phyloP scores from a whole-genome alignment of 2,888 invertebrate species.

The Geotrupes spiniger region DNA sequence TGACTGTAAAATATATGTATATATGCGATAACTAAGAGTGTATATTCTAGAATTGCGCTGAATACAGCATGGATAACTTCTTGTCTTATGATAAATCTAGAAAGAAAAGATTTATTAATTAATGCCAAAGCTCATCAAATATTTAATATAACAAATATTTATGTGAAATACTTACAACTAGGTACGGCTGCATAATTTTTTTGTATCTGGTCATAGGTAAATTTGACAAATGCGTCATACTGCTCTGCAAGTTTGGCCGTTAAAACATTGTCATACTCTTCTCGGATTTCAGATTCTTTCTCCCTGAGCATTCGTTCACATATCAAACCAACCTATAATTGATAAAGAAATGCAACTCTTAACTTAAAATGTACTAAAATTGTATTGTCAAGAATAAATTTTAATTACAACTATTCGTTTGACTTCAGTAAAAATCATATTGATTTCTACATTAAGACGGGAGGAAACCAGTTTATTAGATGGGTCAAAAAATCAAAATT shows the following conservation, averaged over 20 bases:
- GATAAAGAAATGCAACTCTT: conserved; percentile 23
- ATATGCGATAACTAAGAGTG: conserved; percentile 33
- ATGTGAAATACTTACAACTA: conserved; percentile 48
- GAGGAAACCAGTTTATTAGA: too few species aligned
- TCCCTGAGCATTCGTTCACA: conserved; percentile 97
- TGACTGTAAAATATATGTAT: conserved; percentile 33
- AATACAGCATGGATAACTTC: conserved; percentile 23
- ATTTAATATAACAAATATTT: background rate
- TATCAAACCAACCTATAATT: conserved; percentile 83
- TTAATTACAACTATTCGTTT: too few species aligned
- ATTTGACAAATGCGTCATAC: conserved; percentile 98
- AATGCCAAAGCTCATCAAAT: background rate
- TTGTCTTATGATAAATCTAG: conserved; percentile 47
- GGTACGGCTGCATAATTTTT: conserved; percentile 58
- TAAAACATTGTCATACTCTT: conserved; percentile 92
- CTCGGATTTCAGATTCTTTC: conserved; percentile 88
- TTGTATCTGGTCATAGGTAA: conserved; percentile 96
- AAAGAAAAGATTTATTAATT: conserved; percentile 27
- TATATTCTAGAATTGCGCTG: conserved; percentile 27
- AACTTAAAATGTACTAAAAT: background rate
- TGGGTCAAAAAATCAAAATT: too few species aligned
- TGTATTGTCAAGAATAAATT: background rate
- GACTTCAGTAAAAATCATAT: too few species aligned
- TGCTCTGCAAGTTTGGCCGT: conserved; percentile 94
- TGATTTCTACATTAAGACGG: too few species aligned